Evolutionary conservation across 2,888 invertebrate genomes (phyloP).

Genomic region (Bhutanitis thaidina): DNA sequence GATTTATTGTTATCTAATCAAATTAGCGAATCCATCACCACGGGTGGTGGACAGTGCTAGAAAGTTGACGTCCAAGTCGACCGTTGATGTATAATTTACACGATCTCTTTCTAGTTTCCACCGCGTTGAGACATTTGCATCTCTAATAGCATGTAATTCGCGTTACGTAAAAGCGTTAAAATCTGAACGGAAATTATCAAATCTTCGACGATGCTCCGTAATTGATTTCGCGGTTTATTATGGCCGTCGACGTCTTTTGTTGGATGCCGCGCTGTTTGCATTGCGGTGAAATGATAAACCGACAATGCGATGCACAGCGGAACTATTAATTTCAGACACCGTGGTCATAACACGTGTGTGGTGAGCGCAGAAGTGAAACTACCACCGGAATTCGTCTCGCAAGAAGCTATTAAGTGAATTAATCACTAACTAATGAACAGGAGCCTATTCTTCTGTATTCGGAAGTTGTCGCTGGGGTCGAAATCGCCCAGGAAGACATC

Average conservation of each 20-base stretch:
- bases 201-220: slow-evolving; percentile 26
- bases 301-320: no score
- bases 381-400: no score
- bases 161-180: slow-evolving; percentile 42
- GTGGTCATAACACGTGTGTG: no score
- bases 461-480: no score
- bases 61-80: slow-evolving; percentile 33
- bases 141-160: slow-evolving; percentile 40
- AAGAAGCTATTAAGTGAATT: no score
- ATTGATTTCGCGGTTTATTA: background rate
- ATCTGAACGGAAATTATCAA: slow-evolving; percentile 30
- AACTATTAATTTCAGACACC: no score
- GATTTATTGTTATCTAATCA: slow-evolving; percentile 19
- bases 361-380: no score
- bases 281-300: no score
- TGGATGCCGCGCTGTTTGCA: no score
- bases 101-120: slow-evolving; percentile 29
- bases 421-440: no score
- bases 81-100: slow-evolving; percentile 27
- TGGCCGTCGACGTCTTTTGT: background rate
- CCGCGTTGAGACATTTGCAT: slow-evolving; percentile 37
- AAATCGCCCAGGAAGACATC: no score
- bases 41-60: slow-evolving; percentile 33
- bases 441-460: no score
- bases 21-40: slow-evolving; percentile 20